A percentile compares a stretch with the other conserved stretches of the same genome.
These are phyloP conservation scores for Cryptocheilus praepositus DNA, from an alignment of 2,888 invertebrate species.

Conservation along the genomic window DNA sequence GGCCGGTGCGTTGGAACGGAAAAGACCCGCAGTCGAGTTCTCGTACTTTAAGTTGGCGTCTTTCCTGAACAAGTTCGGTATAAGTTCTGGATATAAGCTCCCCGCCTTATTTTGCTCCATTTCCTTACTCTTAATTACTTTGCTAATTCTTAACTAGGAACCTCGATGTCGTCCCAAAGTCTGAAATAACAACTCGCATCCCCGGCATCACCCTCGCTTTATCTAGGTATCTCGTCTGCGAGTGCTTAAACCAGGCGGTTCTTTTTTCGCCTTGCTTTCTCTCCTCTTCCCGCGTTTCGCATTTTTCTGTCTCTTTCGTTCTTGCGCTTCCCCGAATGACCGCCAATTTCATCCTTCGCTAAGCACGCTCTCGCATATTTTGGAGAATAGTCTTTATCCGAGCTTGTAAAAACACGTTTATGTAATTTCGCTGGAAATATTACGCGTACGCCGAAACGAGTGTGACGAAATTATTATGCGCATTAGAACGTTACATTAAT, in stretches of 20 bases:
- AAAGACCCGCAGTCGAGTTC: conserved; percentile 55
- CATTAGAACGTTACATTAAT: too few species aligned
- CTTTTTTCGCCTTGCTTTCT: conserved; percentile 37
- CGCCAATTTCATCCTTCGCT: conserved; percentile 46
- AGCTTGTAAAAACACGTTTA: conserved; percentile 8
- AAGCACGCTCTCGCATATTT: conserved; percentile 33
- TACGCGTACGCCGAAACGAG: too few species aligned
- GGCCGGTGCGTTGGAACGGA: conserved; percentile 48
- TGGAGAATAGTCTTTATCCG: conserved; percentile 20
- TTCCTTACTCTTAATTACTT: conserved; percentile 72
- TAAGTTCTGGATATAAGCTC: conserved; percentile 67
- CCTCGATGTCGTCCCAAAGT: conserved; percentile 59
- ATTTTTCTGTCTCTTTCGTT: conserved; percentile 10
- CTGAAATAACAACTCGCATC: conserved; percentile 67
- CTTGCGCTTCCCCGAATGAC: conserved; percentile 22
- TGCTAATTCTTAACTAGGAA: conserved; percentile 69
- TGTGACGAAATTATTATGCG: too few species aligned
- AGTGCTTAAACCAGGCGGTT: conserved; percentile 49
- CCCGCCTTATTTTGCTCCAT: conserved; percentile 67
- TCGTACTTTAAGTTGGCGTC: conserved; percentile 49
- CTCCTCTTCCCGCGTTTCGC: conserved; percentile 18
- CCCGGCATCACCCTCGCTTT: conserved; percentile 32
- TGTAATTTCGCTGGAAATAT: too few species aligned
- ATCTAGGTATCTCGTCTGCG: conserved; percentile 37
- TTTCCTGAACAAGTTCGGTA: conserved; percentile 57